Evolutionary conservation across 2,888 invertebrate genomes (phyloP).

Genomic region (Priocnemis perturbator): DNA sequence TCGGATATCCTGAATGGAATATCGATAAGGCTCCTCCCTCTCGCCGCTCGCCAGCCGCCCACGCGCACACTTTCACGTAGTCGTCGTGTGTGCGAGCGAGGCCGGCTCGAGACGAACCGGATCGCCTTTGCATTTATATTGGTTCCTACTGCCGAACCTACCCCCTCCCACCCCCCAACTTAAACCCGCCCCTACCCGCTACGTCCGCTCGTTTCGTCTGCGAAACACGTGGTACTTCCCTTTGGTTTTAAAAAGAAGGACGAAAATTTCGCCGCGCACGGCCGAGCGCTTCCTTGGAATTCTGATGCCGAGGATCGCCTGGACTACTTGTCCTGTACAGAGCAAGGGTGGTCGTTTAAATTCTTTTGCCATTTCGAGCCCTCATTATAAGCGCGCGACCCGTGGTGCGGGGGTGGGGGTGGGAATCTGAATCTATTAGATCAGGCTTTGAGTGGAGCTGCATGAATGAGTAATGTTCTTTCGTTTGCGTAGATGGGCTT

Average conservation of each 20-base stretch:
- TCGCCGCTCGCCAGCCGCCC: slow-evolving; percentile 4
- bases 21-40: slow-evolving; percentile 63
- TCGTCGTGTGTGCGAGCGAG: slow-evolving; percentile 20
- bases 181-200: neutral
- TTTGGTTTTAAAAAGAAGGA: slow-evolving; percentile 29
- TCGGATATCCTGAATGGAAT: slow-evolving; percentile 67
- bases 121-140: slow-evolving; percentile 67
- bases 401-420: too few species aligned
- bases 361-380: too few species aligned
- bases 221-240: slow-evolving; percentile 29
- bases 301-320: slow-evolving; percentile 12
- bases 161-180: neutral
- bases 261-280: slow-evolving; percentile 15
- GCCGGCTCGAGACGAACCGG: slow-evolving; percentile 23
- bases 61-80: neutral
- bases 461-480: too few species aligned
- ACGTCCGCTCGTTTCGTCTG: slow-evolving; percentile 19
- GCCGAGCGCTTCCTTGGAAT: slow-evolving; percentile 23
- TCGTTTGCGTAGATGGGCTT: too few species aligned
- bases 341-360: too few species aligned
- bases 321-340: too few species aligned
- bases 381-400: too few species aligned
- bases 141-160: slow-evolving; percentile 39
- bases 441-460: too few species aligned
- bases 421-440: neutral